Evolutionary conservation across 2,888 invertebrate species (phyloP), one percentile per base, ranked within the genome.

Genomic region (Corbicula japonica): DNA sequence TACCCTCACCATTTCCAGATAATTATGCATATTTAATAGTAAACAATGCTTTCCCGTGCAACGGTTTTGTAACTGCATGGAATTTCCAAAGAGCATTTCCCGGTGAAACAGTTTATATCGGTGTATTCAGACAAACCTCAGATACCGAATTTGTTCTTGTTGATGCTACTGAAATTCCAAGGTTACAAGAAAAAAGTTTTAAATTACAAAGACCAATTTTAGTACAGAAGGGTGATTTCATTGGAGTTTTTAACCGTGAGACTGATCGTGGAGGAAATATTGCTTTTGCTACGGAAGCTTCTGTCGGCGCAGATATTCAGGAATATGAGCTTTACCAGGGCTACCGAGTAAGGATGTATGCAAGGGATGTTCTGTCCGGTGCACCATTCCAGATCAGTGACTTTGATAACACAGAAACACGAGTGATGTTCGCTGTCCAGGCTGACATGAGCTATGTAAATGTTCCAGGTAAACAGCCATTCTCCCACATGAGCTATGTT

Each of bases 11-110:
- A 12, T 90, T 89, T 41, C 50, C 61, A 15, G 86, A 86, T 73
- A 91, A 89, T 72, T 80, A 86, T 72, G 92, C 91, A 38, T 89
- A 87, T 74, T 86, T 93, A 4, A 89, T 93, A 80, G 79, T 92
- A 60, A 90, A 89, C 85, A 91, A 91, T 74, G 85, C 86, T n/a
- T 92, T 93, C 80, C 86, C 87, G 1, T 93, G 93, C 72, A 84
- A 88, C 23, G 92, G 92, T 21, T 86, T 76, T 69, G 86, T 93
- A 18, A 75, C 81, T 1, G 84, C 84, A 8, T 90, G 92, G 88
- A 86, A 86, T 23, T 92, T 90, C 78, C 91, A 90, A 84, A 84
- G 92, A 30, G 83, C 88, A 10, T 74, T 85, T 12, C 81, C 87
- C 5, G 63, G 83, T 4, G 91, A 90, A 38, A 68, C 75, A 23